Evolutionary conservation across 2,888 invertebrate species (phyloP).

Genomic region (Standfussiana lucernea): DNA sequence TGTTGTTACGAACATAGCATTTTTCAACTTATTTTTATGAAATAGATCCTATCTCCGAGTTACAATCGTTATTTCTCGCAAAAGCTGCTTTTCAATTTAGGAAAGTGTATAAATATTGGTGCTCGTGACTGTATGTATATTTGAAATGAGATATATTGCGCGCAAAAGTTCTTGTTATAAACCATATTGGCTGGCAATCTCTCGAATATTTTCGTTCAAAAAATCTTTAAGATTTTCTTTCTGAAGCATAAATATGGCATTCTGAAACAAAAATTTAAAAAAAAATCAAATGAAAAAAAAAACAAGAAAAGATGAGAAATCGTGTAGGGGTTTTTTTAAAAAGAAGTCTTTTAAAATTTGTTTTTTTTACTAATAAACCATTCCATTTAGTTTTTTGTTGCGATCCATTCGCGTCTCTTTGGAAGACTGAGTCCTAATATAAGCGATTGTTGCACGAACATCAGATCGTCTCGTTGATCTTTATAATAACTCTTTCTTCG

Average conservation of each 20-base stretch:
- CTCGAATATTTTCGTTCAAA: conserved; percentile 6
- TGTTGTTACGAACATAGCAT: no score
- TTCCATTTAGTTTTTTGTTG: neutral
- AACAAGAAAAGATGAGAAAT: neutral
- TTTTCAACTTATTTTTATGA: no score
- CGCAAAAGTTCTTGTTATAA: neutral
- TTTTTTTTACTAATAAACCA: neutral
- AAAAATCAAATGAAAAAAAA: no score
- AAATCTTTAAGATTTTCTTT: conserved; percentile 5
- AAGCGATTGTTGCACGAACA: neutral
- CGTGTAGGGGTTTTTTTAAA: no score
- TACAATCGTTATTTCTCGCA: no score
- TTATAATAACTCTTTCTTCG: neutral
- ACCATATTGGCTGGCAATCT: neutral
- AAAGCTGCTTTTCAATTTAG: no score
- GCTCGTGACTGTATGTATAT: no score
- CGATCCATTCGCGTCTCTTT: neutral
- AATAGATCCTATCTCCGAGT: no score
- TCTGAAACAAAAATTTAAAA: conserved; percentile 32
- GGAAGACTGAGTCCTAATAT: no score
- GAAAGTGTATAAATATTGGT: no score
- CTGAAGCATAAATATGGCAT: conserved; percentile 9
- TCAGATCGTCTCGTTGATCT: neutral
- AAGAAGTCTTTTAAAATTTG: no score
- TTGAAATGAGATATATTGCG: neutral